phyloP scores from a whole-genome alignment of 1,140 invertebrate species.

The Nasonia vitripennis region DNA sequence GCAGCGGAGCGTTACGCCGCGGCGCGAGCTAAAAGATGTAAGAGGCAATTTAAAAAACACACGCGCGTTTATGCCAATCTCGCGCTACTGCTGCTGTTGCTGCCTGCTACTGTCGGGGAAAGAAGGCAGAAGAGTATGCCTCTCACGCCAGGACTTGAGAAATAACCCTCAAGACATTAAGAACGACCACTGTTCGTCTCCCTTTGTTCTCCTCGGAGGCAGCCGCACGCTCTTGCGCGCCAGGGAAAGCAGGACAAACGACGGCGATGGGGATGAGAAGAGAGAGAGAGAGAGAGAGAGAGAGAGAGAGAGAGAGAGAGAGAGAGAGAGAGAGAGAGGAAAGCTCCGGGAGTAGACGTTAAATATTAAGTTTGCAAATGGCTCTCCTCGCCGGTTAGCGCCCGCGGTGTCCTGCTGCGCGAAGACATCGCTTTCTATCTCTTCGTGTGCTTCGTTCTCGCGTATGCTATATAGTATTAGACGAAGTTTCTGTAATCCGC shows the following conservation, averaged over 20 bases:
- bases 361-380: slow-evolving; percentile 51
- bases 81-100: not conserved
- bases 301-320: not conserved
- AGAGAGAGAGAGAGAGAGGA: slow-evolving; percentile 3
- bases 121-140: slow-evolving; percentile 19
- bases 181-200: slow-evolving; percentile 42
- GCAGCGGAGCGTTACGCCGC: slow-evolving; percentile 10
- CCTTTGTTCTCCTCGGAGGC: slow-evolving; percentile 33
- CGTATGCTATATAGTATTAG: too few relatives aligned
- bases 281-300: not conserved
- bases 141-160: slow-evolving; percentile 46
- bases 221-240: not conserved
- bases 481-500: too few relatives aligned
- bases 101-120: not conserved
- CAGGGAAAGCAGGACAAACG: slow-evolving; percentile 17
- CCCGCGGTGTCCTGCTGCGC: not conserved
- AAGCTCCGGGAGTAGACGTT: slow-evolving; percentile 10
- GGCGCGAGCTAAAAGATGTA: slow-evolving; percentile 43
- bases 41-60: slow-evolving; percentile 51
- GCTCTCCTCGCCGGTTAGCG: slow-evolving; percentile 14
- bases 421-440: slow-evolving; percentile 10
- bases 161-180: slow-evolving; percentile 51
- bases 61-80: slow-evolving; percentile 48
- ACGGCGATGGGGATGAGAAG: not conserved
- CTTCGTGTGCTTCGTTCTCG: too few relatives aligned